Evolutionary conservation across 2,888 invertebrate genomes (phyloP), one percentile per base, ranked within the genome.

Genomic region (Onchidella celtica): DNA sequence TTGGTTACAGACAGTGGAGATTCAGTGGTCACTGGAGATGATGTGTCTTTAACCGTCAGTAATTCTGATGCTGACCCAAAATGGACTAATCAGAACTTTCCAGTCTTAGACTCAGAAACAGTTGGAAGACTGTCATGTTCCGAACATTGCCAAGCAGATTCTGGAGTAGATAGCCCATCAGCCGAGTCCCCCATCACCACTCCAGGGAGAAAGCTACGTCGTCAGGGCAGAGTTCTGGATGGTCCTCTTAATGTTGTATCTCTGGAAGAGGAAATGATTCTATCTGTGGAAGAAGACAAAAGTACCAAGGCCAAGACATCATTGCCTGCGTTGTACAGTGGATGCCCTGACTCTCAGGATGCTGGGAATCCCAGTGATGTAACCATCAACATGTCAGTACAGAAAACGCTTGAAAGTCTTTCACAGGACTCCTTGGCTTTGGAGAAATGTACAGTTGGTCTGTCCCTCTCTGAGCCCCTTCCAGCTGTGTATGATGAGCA

Each of bases 251-350:
- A 24, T 55, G 68, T 57, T 9, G 21, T 6, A n/a, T 47, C 14
- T 21, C 17, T 21, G 6, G 79, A 79, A 27, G 24, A 61, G 6
- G 63, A 79, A 11, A n/a, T 72, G 36, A 55, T 78, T 36, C 79
- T 70, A 1, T n/a, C 29, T 3, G 61, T 72, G 17, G 63, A 70
- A 17, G 36, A 38, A 17, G 32, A 38, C 4, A 3, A 6, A n/a
- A n/a, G n/a, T n/a, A n/a, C n/a, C n/a, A n/a, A n/a, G n/a, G n/a
- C n/a, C n/a, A n/a, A n/a, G n/a, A n/a, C n/a, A n/a, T n/a, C n/a
- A n/a, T n/a, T n/a, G n/a, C n/a, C n/a, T n/a, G n/a, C n/a, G n/a
- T n/a, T n/a, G n/a, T n/a, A n/a, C n/a, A n/a, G n/a, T n/a, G n/a
- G n/a, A n/a, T n/a, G n/a, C n/a, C n/a, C n/a, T n/a, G n/a, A n/a